Base-by-base conservation (phyloP, 2,888 invertebrate species). In the Nyleta sp. region DNA sequence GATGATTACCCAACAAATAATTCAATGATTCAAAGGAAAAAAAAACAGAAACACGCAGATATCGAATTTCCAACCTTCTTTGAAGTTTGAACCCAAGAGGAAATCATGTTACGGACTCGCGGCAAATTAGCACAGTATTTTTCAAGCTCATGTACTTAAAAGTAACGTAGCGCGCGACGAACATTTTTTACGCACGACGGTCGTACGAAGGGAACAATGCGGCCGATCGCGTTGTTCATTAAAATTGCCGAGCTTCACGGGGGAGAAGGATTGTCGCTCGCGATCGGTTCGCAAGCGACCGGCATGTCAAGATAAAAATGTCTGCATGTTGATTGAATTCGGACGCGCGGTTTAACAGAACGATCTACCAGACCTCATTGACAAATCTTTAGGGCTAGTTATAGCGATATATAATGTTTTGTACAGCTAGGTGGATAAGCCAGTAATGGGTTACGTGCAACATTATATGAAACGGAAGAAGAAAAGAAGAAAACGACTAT, bases 361-460 rank as follows among this genome's bases (percentile, higher is more conserved):
- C 82, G 84, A 85, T 86, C 83, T 84, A 85, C 85, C 85, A 86
- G 84, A 87, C 87, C 86, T 88, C 86, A 88, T 86, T 85, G 87
- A 89, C 87, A 89, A 89, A 89, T 87, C 88, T 88, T 82, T 89
- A 88, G 88, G 86, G 83, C 85, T 89, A 88, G 87, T 84, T 79
- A 76, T 83, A 85, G 83, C 81, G 80, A 86, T 87, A 89, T 87
- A 89, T 89, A 88, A 89, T 89, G 89, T 89, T 89, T 89, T 89
- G 89, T 89, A 89, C 89, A 89, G 89, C 87, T 89, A 89, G 89
- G 85, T 87, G 83, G 89, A 86, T 89, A 89, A 89, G 89, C 89
- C 89, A 89, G 89, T 89, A 88, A 75, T 89, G 89, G 89, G 89
- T 89, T 89, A 89, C 83, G 89, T 89, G 89, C 89, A 89, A 89